A percentile compares a stretch with the other conserved stretches of the same genome.
Evolutionary conservation across 1,140 invertebrate species (phyloP).

Genomic region (Diplogasteroides magnus): DNA sequence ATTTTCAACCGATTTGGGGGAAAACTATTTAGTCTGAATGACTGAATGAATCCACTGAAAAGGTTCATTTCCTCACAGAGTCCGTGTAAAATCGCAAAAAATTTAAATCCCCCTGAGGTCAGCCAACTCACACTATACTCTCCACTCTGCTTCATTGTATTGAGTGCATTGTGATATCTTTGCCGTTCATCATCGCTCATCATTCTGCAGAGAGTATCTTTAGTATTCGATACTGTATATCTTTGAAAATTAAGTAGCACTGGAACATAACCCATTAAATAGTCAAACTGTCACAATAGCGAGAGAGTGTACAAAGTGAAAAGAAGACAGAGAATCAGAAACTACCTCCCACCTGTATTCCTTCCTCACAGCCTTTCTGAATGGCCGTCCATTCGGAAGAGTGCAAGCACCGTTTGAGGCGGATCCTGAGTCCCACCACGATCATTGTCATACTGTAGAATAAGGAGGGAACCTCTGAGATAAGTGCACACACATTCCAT

Average conservation of each 20-base stretch:
- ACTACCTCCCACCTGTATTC: slow-evolving; percentile 56
- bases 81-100: slow-evolving; percentile 7
- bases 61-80: slow-evolving; percentile 41
- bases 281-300: too few relatives aligned
- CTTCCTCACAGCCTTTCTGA: slow-evolving; percentile 41
- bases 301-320: too few relatives aligned
- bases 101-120: too few relatives aligned
- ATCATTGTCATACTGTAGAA: too few relatives aligned
- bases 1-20: too few relatives aligned
- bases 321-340: too few relatives aligned
- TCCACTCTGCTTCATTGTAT: slow-evolving; percentile 43
- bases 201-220: too few relatives aligned
- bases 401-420: slow-evolving; percentile 29
- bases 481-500: slow-evolving; percentile 31
- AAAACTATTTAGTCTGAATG: background rate
- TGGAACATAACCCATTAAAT: too few relatives aligned
- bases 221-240: too few relatives aligned
- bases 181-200: slow-evolving; percentile 48
- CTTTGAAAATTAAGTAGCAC: too few relatives aligned
- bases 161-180: slow-evolving; percentile 48
- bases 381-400: slow-evolving; percentile 24
- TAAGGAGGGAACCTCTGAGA: slow-evolving; percentile 26
- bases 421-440: slow-evolving; percentile 17
- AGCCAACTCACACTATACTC: background rate
- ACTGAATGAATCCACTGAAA: background rate